phyloP scores from a whole-genome alignment of 2,888 invertebrate species.

The Parnassius glacialis region DNA sequence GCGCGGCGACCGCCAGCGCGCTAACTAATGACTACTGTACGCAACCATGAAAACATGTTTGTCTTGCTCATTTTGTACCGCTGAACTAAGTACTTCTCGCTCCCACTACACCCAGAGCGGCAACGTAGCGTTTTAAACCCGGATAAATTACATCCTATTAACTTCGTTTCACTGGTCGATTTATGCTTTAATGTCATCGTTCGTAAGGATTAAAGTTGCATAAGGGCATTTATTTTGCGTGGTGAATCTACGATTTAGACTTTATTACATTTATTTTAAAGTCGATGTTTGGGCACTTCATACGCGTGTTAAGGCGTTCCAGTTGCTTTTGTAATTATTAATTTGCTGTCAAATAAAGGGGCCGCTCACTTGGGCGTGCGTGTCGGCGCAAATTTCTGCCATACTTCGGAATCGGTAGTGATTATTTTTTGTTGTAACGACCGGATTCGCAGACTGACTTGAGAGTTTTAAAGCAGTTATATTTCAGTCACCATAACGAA shows the following conservation, averaged over 20 bases:
- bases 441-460: slow-evolving; percentile 70
- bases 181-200: slow-evolving; percentile 72
- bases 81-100: slow-evolving; percentile 45
- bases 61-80: slow-evolving; percentile 49
- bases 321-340: slow-evolving; percentile 69
- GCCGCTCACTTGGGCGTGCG: slow-evolving; percentile 80
- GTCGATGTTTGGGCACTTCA: slow-evolving; percentile 60
- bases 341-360: slow-evolving; percentile 82
- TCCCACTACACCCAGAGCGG: slow-evolving; percentile 69
- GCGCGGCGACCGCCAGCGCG: slow-evolving; percentile 51
- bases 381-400: slow-evolving; percentile 80
- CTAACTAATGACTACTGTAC: slow-evolving; percentile 65
- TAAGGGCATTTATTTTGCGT: slow-evolving; percentile 53
- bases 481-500: slow-evolving; percentile 34
- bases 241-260: slow-evolving; percentile 62
- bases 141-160: slow-evolving; percentile 81
- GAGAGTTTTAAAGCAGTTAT: slow-evolving; percentile 59
- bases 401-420: slow-evolving; percentile 77
- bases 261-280: slow-evolving; percentile 65
- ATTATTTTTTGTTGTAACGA: slow-evolving; percentile 75
- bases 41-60: slow-evolving; percentile 62
- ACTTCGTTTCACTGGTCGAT: slow-evolving; percentile 73
- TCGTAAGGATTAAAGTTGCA: slow-evolving; percentile 76
- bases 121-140: slow-evolving; percentile 72
- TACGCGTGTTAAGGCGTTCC: slow-evolving; percentile 63